Evolutionary conservation across 2,888 invertebrate species (phyloP).

Genomic region (Branchellion lobata): DNA sequence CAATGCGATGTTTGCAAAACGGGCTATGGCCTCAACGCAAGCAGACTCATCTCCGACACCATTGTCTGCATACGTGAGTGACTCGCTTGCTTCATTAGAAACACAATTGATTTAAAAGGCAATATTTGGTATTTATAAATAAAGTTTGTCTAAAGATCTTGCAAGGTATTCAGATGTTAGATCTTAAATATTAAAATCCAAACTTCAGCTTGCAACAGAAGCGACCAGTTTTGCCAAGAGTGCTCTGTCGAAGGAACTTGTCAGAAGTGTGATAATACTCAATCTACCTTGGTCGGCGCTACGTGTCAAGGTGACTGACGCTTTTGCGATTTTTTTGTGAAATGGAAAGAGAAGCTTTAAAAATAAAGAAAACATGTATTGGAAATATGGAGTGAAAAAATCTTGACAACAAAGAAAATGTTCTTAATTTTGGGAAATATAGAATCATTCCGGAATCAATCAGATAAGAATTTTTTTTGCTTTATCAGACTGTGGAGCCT

Average conservation of each 20-base stretch:
- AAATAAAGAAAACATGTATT: too few relatives aligned
- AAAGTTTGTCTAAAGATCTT: too few relatives aligned
- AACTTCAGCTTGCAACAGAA: not conserved
- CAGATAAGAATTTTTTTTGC: too few relatives aligned
- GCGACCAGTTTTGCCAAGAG: not conserved
- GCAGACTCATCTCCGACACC: not conserved
- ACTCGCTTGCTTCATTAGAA: not conserved
- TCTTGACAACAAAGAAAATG: too few relatives aligned
- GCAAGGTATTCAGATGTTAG: too few relatives aligned
- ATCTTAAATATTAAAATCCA: not conserved
- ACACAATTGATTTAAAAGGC: not conserved
- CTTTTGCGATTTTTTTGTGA: too few relatives aligned
- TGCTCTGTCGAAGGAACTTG: not conserved
- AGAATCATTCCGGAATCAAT: too few relatives aligned
- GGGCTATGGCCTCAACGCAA: not conserved
- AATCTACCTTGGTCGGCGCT: not conserved
- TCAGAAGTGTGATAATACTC: not conserved
- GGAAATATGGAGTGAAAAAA: too few relatives aligned
- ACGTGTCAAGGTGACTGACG: not conserved
- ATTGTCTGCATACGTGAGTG: not conserved
- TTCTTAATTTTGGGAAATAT: too few relatives aligned
- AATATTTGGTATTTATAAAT: too few relatives aligned
- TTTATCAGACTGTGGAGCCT: too few relatives aligned
- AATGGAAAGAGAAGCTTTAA: too few relatives aligned
- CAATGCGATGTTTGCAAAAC: not conserved